Percentiles rank a stretch among this genome's conserved stretches.
These are phyloP conservation scores for Rhyacophila brunnea DNA, from an alignment of 1,140 invertebrate genomes.

Conservation along the genomic window DNA sequence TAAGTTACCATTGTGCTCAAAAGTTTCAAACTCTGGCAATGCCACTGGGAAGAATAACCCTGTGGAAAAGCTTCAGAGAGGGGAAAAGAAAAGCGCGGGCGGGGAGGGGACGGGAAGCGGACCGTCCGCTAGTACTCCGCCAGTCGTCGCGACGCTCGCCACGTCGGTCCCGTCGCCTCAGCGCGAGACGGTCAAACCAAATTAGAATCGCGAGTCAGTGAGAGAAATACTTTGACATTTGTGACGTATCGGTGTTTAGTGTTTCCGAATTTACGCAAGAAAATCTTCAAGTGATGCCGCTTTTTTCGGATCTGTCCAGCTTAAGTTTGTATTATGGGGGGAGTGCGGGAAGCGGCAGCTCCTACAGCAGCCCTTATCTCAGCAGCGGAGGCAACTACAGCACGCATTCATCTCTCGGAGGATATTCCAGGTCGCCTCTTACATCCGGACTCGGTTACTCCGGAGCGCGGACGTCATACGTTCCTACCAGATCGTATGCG, in stretches of 20 bases:
- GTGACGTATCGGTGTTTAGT: slow-evolving; percentile 17
- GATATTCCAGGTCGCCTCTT: slow-evolving; percentile 40
- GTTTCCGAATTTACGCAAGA: slow-evolving; percentile 32
- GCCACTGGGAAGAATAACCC: too few species aligned
- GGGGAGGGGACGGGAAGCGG: slow-evolving; percentile 8
- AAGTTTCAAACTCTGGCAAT: too few species aligned
- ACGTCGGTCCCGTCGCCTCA: slow-evolving; percentile 1
- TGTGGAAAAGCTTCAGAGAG: too few species aligned
- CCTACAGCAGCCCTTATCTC: slow-evolving; percentile 52
- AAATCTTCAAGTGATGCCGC: slow-evolving; percentile 47
- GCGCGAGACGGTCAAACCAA: slow-evolving; percentile 16
- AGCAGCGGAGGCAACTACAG: slow-evolving; percentile 56
- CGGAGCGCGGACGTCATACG: slow-evolving; percentile 27
- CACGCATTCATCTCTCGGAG: slow-evolving; percentile 56
- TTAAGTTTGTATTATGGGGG: slow-evolving; percentile 58
- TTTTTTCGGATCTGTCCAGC: slow-evolving; percentile 55
- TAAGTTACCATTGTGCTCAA: too few species aligned
- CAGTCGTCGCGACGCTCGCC: slow-evolving; percentile 41
- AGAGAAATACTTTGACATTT: slow-evolving; percentile 32
- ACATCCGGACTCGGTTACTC: slow-evolving; percentile 33
- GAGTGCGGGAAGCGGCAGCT: slow-evolving; percentile 42
- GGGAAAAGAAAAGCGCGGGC: neutral
- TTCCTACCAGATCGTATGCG: slow-evolving; percentile 59
- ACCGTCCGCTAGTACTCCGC: slow-evolving; percentile 36
- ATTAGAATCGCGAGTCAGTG: slow-evolving; percentile 16